Evolutionary conservation across 2,888 invertebrate genomes (phyloP), one percentile per base, ranked within the genome.

Genomic region (Drosophila buzzatii): DNA sequence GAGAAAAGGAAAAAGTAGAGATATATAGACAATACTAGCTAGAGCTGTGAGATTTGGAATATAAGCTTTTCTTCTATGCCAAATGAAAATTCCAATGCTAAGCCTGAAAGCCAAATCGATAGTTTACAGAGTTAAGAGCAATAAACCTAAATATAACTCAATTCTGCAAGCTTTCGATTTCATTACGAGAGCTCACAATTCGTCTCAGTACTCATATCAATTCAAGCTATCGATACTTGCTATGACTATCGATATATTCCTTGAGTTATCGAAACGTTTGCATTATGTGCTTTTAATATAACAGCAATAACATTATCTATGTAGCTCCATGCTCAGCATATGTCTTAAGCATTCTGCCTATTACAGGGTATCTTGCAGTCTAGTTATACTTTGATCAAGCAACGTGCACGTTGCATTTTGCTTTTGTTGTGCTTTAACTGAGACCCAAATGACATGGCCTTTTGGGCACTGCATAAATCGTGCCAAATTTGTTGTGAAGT

Each of bases 401-500:
- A 7, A 20, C 16, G 37, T 41, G 9, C 23, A 20, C 20, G 45
- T 23, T 70, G 56, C 23, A 57, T 57, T 59, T 44, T 57, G 68
- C 49, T 65, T 52, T 49, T 67, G 61, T 45, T 63, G 62, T 23
- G 42, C 35, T 37, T 27, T 20, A 53, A 53, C 35, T 44, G 42
- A 39, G 45, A 39, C 23, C 41, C 52, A 66, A 60, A 55, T 53
- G 76, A 47, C 62, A 67, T 39, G 66, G 44, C 52, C 56, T 41
- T 23, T 60, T 41, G 58, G 51, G 18, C 47, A 66, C 66, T 70
- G 81, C 81, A 77, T 73, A 80, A 80, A 80, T 80, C 71, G 85
- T 67, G 83, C 64, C 76, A 82, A 88, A 70, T 59, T 79, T 79
- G 67, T 73, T 73, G 75, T 66, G 64, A 51, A 12, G 12, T 71